Percentiles rank a stretch among this genome's conserved stretches.
Evolutionary conservation across 2,113 vertebrate species (phyloP).

Genomic region (Seriola dumerili): DNA sequence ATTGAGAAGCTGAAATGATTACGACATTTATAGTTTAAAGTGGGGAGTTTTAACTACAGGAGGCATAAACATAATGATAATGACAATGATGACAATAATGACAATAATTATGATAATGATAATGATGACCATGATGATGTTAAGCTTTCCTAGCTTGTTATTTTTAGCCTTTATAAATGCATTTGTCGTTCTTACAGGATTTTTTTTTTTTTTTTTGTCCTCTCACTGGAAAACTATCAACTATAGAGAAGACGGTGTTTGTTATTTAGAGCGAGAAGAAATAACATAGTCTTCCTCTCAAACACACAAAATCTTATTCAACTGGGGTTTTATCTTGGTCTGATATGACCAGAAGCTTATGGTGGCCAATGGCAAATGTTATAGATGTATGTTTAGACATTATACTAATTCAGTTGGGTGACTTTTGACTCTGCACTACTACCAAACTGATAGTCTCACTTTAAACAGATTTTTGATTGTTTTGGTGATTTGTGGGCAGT

Average conservation of each 20-base stretch:
- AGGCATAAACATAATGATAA: constrained; percentile 12
- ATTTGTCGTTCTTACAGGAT: background rate
- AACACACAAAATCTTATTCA: background rate
- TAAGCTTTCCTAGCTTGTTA: background rate
- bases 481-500: too few species aligned
- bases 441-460: background rate
- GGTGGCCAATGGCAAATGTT: background rate
- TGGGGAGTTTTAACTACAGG: constrained; percentile 22
- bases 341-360: background rate
- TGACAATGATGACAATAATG: constrained; percentile 24
- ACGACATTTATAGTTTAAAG: constrained; percentile 29
- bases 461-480: background rate
- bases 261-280: background rate
- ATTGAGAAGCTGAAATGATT: constrained; percentile 43
- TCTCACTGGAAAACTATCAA: background rate
- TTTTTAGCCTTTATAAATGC: constrained; percentile 3
- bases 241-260: background rate
- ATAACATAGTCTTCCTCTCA: background rate
- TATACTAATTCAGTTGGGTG: background rate
- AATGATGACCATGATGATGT: constrained; percentile 13
- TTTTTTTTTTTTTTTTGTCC: background rate
- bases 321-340: background rate
- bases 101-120: constrained; percentile 9
- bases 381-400: background rate
- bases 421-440: background rate